Conservation (phyloP, 1,140 invertebrate species). For the Drosophila kurseongensis region DNA sequence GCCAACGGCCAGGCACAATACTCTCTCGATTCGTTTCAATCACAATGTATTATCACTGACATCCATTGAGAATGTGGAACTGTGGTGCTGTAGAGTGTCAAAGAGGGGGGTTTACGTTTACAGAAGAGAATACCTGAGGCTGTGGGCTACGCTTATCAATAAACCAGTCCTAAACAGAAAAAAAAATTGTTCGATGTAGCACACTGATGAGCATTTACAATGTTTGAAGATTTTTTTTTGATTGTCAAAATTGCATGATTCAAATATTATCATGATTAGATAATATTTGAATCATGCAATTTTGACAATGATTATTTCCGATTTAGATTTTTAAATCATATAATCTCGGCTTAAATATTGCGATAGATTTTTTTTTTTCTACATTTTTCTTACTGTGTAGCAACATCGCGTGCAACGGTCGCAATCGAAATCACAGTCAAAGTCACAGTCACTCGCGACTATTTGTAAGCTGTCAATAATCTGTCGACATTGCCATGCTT, state of each 20-base stretch:
- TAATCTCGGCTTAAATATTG: too few species aligned
- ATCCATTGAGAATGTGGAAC: constrained; percentile 71
- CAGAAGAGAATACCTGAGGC: constrained; percentile 13
- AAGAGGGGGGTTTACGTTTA: neutral
- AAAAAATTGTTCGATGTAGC: too few species aligned
- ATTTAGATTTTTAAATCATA: too few species aligned
- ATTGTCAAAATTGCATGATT: too few species aligned
- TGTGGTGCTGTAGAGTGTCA: constrained; percentile 4
- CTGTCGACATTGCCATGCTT: constrained; percentile 60
- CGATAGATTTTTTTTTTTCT: too few species aligned
- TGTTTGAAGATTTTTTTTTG: too few species aligned
- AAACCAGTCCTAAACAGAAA: constrained; percentile 55
- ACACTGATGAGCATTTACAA: too few species aligned
- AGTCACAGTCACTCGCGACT: constrained; percentile 22
- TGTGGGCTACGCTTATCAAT: constrained; percentile 67
- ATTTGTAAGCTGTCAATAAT: constrained; percentile 72
- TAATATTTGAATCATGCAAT: too few species aligned
- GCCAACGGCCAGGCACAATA: constrained; percentile 43
- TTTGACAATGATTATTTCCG: too few species aligned
- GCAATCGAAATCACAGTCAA: constrained; percentile 8
- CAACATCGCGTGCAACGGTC: constrained; percentile 46
- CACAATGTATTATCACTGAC: constrained; percentile 69
- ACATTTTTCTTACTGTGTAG: neutral
- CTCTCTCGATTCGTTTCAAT: constrained; percentile 68
- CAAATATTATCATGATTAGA: too few species aligned